A percentile compares a stretch with the other conserved stretches of the same genome.
phyloP scores from a whole-genome alignment of 2,888 invertebrate genomes.

The Acheta domesticus region DNA sequence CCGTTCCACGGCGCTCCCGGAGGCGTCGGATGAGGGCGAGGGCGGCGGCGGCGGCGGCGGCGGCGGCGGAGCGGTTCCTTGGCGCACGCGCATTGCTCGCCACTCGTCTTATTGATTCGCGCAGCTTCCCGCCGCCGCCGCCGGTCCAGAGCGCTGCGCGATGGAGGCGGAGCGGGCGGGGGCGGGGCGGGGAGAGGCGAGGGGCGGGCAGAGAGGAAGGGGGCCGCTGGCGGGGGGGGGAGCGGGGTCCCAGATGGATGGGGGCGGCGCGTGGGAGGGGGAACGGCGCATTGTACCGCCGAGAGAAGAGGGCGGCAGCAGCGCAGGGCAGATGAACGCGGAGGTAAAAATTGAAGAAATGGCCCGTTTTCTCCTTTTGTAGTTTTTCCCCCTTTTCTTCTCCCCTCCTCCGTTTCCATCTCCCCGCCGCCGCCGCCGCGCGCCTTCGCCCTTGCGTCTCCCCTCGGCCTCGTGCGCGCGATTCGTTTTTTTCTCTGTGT shows the following conservation, averaged over 20 bases:
- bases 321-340: neutral
- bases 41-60: neutral
- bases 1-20: neutral
- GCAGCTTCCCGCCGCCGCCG: neutral
- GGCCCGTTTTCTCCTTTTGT: constrained; percentile 1
- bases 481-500: constrained; percentile 10
- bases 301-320: neutral
- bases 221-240: neutral
- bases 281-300: constrained; percentile 2
- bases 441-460: neutral
- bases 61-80: neutral
- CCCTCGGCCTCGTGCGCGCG: neutral
- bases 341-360: constrained; percentile 18
- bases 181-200: neutral
- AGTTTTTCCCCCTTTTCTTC: constrained; percentile 18
- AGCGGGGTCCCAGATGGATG: neutral
- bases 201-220: neutral
- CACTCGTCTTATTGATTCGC: constrained; percentile 18
- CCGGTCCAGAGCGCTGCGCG: neutral
- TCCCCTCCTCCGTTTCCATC: neutral
- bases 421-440: neutral
- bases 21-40: neutral
- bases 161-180: neutral
- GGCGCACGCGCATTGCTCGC: neutral
- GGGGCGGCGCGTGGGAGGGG: neutral